Base-by-base conservation (phyloP, 2,113 vertebrate species). In the Rhegmatorhina hoffmannsi region DNA sequence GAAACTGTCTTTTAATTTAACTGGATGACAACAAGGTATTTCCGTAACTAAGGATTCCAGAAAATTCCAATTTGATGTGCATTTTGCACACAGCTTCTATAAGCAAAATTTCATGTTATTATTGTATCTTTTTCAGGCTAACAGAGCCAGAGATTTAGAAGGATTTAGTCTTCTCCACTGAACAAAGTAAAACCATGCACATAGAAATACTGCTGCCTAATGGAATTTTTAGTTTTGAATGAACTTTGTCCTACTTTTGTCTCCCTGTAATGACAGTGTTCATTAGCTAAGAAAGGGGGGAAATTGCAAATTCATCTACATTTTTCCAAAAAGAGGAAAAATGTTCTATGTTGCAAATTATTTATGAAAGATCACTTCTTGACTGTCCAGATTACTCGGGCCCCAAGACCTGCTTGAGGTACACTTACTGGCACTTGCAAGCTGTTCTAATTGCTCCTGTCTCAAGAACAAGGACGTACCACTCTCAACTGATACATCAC, bases 181-280 rank as follows among this genome's bases (percentile, higher is more conserved):
- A 81, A 70, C 0, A 0, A 16, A 62, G 10, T 6, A 67, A 90
- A 95, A 43, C 4, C 25, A 58, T 4, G 0, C 17, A 17, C 20
- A 36, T 14, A 43, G 19, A 89, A 67, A 77, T 74, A 31, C 13
- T 55, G 55, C 8, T 50, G 7, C 4, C 38, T 47, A 75, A 74
- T 59, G 23, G 69, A 40, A 11, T 26, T 58, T 87, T 63, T 33
- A 58, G 10, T 34, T 69, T 80, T 66, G 29, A 58, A 78, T 40
- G 2, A 78, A 43, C 8, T 84, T 46, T 55, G 12, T 52, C 31
- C 11, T 36, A 25, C 10, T 80, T 68, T 68, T 6, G 1, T 53
- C 13, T 77, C 14, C 36, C 13, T 46, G 2, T 50, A 83, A 46
- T 23, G 4, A 11, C 0, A 0, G 5, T 43, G 16, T 67, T 84